Conservation (phyloP, 2,888 invertebrate genomes). For the Cerastoderma edule region DNA sequence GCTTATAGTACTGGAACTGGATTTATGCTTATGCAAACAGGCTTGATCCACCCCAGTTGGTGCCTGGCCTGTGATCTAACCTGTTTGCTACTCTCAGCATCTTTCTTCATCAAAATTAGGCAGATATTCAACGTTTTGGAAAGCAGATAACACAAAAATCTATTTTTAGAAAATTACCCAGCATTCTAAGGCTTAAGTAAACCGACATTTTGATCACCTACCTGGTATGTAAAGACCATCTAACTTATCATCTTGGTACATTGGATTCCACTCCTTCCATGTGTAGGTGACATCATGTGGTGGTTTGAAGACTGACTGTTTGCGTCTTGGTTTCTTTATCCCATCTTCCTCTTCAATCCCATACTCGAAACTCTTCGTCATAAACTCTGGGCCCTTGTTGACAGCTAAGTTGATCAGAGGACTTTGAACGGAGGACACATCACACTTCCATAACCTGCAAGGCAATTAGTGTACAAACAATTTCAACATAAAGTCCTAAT, state of each 20-base stretch:
- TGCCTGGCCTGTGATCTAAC: too few relatives aligned
- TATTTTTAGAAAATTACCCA: too few relatives aligned
- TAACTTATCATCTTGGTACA: slow-evolving; percentile 87
- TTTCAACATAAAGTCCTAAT: too few relatives aligned
- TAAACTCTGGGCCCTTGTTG: slow-evolving; percentile 30
- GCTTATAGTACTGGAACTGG: too few relatives aligned
- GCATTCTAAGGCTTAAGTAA: too few relatives aligned
- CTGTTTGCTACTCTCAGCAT: too few relatives aligned
- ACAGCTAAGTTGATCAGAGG: slow-evolving; percentile 18
- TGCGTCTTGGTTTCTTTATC: slow-evolving; percentile 55
- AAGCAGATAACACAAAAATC: too few relatives aligned
- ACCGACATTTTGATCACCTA: too few relatives aligned
- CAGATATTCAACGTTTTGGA: too few relatives aligned
- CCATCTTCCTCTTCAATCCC: slow-evolving; percentile 68
- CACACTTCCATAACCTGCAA: slow-evolving; percentile 81
- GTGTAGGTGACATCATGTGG: slow-evolving; percentile 85
- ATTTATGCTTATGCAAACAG: too few relatives aligned
- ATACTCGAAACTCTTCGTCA: slow-evolving; percentile 65
- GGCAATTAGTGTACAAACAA: background rate
- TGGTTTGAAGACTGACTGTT: slow-evolving; percentile 53
- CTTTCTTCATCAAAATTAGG: too few relatives aligned
- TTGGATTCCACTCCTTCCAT: slow-evolving; percentile 96
- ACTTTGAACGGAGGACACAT: slow-evolving; percentile 46
- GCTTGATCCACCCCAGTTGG: too few relatives aligned
- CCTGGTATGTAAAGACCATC: slow-evolving; percentile 90